Base-by-base conservation (phyloP, 2,113 vertebrate species). In the Myiagra hebetior region DNA sequence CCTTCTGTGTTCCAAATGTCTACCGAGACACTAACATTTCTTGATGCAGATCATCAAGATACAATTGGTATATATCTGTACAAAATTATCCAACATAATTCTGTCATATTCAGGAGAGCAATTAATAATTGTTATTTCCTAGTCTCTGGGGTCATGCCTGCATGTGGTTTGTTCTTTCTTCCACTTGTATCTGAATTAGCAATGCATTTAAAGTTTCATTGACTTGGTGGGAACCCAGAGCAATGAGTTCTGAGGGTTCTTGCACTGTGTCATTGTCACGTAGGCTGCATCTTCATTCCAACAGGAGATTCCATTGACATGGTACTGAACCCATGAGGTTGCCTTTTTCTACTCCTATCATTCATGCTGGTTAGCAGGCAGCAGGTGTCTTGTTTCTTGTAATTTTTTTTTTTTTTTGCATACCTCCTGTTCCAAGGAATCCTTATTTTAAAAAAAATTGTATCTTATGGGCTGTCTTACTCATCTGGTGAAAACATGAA, bases 231-330 rank as follows among this genome's bases (percentile, higher is more conserved):
- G 23, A 91, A 26, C 42, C 11, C 18, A 35, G 62, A 87, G 28
- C 41, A 55, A 0, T 22, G 23, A 73, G 22, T 81, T 85, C 65
- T 72, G 56, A 49, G n/a, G 42, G 13, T 55, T 89, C 35, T 59
- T 75, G 28, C 3, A 18, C 16, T 60, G 19, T 21, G 20, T 62
- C 46, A 13, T 2, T 72, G 22, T 87, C 4, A 5, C 28, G 11
- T 15, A 64, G 37, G 9, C 18, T 37, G 10, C 39, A 44, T 78
- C 24, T n/a, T 0, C 7, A 2, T 90, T 87, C 15, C 31, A 33
- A 1, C 0, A 62, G 62, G 52, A 69, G 49, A n/a, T 37, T 33
- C 31, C 3, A 1, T 10, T 75, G 30, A 14, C 0, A 2, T 28
- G 41, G 9, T 81, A 44, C 42, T 8, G 2, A 52, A 7, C 31